A percentile compares a stretch with the other conserved stretches of the same genome.
Conservation (phyloP, 2,113 vertebrate species). For the Hyperopisus bebe region DNA sequence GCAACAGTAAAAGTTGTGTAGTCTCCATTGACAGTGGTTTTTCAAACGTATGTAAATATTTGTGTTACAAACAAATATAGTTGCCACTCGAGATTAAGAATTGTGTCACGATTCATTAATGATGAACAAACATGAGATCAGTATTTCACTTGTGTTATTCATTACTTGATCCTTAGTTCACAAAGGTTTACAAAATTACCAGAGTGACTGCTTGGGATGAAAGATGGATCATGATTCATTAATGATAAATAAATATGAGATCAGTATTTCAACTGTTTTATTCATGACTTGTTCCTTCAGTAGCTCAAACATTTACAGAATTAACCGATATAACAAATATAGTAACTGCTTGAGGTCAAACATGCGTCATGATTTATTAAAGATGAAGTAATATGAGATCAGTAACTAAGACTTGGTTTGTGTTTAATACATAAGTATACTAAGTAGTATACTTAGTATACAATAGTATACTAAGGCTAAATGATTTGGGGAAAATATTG, state of each 20-base stretch:
- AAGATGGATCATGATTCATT: not conserved
- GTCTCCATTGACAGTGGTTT: not conserved
- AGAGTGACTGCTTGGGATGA: not conserved
- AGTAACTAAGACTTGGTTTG: not conserved
- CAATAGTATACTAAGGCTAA: not conserved
- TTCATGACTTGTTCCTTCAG: not conserved
- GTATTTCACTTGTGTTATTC: not conserved
- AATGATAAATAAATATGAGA: not conserved
- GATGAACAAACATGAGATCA: not conserved
- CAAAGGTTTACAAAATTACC: not conserved
- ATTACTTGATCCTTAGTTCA: not conserved
- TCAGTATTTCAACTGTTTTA: not conserved
- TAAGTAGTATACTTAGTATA: too few relatives aligned
- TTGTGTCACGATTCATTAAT: not conserved
- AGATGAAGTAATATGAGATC: not conserved
- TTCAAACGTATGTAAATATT: not conserved
- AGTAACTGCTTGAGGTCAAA: not conserved
- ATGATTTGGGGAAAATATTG: too few relatives aligned
- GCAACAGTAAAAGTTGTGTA: not conserved
- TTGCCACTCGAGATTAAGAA: too few relatives aligned
- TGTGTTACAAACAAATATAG: too few relatives aligned
- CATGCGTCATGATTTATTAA: not conserved
- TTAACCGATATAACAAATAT: not conserved
- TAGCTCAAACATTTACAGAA: not conserved
- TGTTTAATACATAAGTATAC: not conserved